A percentile compares a stretch with the other conserved stretches of the same genome.
phyloP scores from a whole-genome alignment of 64 coral and sea anemone genomes.

The Pocillopora damicornis region DNA sequence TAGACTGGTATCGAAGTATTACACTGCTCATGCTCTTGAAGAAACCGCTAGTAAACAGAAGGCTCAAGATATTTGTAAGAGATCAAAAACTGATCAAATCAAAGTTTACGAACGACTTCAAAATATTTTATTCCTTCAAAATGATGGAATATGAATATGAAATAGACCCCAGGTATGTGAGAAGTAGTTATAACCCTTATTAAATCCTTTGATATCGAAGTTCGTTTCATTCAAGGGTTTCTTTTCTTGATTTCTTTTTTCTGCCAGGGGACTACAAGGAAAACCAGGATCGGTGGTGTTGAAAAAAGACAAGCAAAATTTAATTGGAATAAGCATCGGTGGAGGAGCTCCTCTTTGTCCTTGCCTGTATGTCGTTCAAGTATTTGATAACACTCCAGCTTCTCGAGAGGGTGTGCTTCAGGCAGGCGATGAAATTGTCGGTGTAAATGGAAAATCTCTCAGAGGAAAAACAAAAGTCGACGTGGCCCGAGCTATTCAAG shows the following conservation, averaged over 20 bases:
- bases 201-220: not conserved
- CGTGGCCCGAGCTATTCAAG: conserved; percentile 96
- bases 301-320: conserved; percentile 96
- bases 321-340: conserved; percentile 96
- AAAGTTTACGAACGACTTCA: conserved; percentile 10
- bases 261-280: conserved; percentile 84
- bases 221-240: not conserved
- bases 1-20: conserved; percentile 17
- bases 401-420: conserved; percentile 86
- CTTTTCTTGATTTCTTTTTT: not conserved
- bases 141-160: conserved; percentile 99
- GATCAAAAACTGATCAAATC: conserved; percentile 42
- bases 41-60: not conserved
- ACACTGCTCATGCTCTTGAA: conserved; percentile 11
- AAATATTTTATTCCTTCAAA: conserved; percentile 28
- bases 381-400: conserved; percentile 98
- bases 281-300: conserved; percentile 86
- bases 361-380: conserved; percentile 97
- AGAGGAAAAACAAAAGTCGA: conserved; percentile 98
- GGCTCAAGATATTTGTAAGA: conserved; percentile 5
- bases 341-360: conserved; percentile 96
- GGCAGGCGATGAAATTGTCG: conserved; percentile 99
- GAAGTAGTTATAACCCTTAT: not conserved
- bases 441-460: conserved; percentile 97
- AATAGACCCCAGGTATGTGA: conserved; percentile 82